These are phyloP conservation scores for Branchellion lobata DNA, from an alignment of 2,888 invertebrate species.

Conservation along the genomic window DNA sequence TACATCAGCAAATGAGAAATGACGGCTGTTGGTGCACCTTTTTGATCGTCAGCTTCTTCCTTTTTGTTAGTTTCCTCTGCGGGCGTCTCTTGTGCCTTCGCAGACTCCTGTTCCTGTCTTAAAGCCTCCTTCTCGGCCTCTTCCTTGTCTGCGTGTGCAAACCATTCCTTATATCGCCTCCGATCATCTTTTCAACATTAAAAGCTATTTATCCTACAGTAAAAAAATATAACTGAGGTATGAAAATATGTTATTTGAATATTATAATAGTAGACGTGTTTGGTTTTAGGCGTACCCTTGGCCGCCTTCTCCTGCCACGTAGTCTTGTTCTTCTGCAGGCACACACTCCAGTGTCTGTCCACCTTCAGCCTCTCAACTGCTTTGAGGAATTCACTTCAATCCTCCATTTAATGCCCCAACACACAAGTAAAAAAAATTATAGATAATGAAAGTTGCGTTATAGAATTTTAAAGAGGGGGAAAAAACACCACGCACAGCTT, in stretches of 20 bases:
- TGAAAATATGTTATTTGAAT: too few relatives aligned
- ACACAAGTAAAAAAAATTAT: background rate
- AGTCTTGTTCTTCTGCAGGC: conserved; percentile 76
- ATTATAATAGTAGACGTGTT: background rate
- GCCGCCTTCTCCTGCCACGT: conserved; percentile 69
- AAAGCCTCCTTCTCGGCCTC: background rate
- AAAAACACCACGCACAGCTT: background rate
- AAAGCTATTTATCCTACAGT: too few relatives aligned
- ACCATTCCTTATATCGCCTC: background rate
- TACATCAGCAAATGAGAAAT: too few relatives aligned
- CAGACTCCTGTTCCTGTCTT: background rate
- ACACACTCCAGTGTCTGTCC: conserved; percentile 77
- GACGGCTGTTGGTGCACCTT: too few relatives aligned
- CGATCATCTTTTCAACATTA: background rate
- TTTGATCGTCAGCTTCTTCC: too few relatives aligned
- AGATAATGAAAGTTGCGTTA: background rate
- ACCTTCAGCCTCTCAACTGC: conserved; percentile 59
- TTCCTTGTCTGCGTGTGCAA: background rate
- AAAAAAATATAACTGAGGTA: background rate
- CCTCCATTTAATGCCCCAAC: background rate
- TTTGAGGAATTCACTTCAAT: background rate
- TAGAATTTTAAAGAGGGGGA: background rate
- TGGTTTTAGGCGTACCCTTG: conserved; percentile 54
- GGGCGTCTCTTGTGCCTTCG: too few relatives aligned
- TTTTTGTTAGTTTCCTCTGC: too few relatives aligned